phyloP scores from a whole-genome alignment of 2,797 vertebrate genomes.

The Hippoglossus hippoglossus region DNA sequence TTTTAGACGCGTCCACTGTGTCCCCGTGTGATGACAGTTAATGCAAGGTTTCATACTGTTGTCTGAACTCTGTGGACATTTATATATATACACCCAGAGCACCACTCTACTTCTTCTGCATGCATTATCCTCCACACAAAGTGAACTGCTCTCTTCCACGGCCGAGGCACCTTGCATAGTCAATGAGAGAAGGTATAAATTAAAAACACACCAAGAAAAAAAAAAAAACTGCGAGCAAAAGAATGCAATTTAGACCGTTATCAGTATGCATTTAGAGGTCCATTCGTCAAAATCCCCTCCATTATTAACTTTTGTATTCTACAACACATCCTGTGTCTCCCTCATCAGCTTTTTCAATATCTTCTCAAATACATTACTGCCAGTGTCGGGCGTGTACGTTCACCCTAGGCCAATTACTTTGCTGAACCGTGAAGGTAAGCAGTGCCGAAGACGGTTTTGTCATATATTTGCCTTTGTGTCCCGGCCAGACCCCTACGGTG shows the following conservation, averaged over 20 bases:
- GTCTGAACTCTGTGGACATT: constrained; percentile 59
- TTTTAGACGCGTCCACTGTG: constrained; percentile 63
- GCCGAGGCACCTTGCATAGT: constrained; percentile 76
- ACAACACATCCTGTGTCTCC: constrained; percentile 85
- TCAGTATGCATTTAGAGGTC: constrained; percentile 84
- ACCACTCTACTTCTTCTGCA: constrained; percentile 48
- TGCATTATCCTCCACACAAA: constrained; percentile 74
- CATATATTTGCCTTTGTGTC: constrained; percentile 78
- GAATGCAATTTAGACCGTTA: constrained; percentile 85
- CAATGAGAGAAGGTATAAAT: constrained; percentile 82
- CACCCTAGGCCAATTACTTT: constrained; percentile 84
- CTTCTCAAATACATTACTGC: constrained; percentile 84
- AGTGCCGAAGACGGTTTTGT: constrained; percentile 66
- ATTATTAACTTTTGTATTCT: constrained; percentile 87
- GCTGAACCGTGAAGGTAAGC: constrained; percentile 81
- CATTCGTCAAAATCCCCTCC: constrained; percentile 86
- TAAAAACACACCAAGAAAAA: constrained; percentile 67
- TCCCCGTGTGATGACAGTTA: constrained; percentile 53
- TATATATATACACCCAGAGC: constrained; percentile 29
- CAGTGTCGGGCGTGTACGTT: constrained; percentile 72
- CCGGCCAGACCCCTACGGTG: constrained; percentile 57
- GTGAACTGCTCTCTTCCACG: constrained; percentile 66
- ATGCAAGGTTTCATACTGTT: constrained; percentile 45
- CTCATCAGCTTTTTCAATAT: constrained; percentile 87
- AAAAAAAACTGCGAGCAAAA: constrained; percentile 63